phyloP scores from a whole-genome alignment of 2,113 vertebrate genomes.

The Vulpes ferrilata region DNA sequence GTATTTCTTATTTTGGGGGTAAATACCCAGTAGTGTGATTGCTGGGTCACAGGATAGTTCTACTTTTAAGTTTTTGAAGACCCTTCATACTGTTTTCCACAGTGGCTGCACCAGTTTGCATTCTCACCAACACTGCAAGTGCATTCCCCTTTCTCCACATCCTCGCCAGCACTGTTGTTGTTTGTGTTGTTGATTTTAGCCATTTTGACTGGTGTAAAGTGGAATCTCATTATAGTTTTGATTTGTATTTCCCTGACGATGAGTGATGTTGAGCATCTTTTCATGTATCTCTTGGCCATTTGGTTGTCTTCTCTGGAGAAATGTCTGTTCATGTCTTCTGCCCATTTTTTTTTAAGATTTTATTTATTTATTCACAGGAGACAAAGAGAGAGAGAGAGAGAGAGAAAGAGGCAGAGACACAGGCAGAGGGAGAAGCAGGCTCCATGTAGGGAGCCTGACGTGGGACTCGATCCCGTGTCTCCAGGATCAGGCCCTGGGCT shows the following conservation, averaged over 20 bases:
- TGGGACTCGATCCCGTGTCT: too few relatives aligned
- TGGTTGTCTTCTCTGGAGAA: not conserved
- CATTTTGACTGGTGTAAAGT: not conserved
- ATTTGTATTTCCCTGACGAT: not conserved
- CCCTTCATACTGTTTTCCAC: not conserved
- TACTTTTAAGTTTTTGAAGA: not conserved
- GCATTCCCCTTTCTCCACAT: not conserved
- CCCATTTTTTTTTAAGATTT: not conserved
- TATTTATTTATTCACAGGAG: too few relatives aligned
- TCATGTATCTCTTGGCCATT: not conserved
- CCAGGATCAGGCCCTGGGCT: too few relatives aligned
- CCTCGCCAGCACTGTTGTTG: not conserved
- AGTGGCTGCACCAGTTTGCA: not conserved
- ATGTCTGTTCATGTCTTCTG: not conserved
- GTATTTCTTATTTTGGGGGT: not conserved
- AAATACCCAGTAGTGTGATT: not conserved
- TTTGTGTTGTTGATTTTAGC: not conserved
- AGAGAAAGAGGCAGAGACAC: too few relatives aligned
- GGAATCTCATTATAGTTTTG: not conserved
- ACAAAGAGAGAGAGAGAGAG: too few relatives aligned
- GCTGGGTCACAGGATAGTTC: not conserved
- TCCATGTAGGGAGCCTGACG: too few relatives aligned
- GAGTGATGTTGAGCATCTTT: not conserved
- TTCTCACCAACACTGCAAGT: not conserved
- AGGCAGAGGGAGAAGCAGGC: too few relatives aligned